These are phyloP conservation scores for Numenius arquata DNA, from an alignment of 2,113 vertebrate species.

Conservation along the genomic window DNA sequence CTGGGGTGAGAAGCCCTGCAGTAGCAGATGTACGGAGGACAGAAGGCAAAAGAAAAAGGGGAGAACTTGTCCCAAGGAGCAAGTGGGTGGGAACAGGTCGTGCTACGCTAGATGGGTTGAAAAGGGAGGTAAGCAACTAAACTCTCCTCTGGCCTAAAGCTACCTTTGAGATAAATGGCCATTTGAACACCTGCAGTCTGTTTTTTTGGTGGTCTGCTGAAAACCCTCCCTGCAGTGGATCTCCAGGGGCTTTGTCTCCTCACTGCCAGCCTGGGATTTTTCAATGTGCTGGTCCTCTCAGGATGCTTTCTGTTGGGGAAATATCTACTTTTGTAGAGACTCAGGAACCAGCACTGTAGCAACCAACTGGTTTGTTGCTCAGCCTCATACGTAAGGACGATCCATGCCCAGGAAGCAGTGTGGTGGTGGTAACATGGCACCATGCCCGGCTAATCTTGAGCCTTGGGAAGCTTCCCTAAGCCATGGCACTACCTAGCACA, in stretches of 20 bases:
- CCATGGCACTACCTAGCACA: not conserved
- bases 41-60: not conserved
- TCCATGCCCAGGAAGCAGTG: not conserved
- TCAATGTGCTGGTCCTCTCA: not conserved
- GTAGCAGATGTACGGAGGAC: rapidly evolving
- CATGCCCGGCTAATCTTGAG: not conserved
- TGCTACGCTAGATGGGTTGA: rapidly evolving
- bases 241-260: not conserved
- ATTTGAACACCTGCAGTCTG: rapidly evolving
- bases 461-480: not conserved
- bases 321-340: not conserved
- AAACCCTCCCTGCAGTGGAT: not conserved
- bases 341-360: rapidly evolving
- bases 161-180: not conserved
- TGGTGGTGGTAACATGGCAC: not conserved
- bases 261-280: not conserved
- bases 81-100: not conserved
- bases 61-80: not conserved
- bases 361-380: not conserved
- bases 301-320: not conserved
- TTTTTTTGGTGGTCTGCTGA: not conserved
- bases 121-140: not conserved
- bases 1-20: rapidly evolving
- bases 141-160: not conserved
- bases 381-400: not conserved